Conservation (phyloP, 2,888 invertebrate species). For the Standfussiana lucernea region DNA sequence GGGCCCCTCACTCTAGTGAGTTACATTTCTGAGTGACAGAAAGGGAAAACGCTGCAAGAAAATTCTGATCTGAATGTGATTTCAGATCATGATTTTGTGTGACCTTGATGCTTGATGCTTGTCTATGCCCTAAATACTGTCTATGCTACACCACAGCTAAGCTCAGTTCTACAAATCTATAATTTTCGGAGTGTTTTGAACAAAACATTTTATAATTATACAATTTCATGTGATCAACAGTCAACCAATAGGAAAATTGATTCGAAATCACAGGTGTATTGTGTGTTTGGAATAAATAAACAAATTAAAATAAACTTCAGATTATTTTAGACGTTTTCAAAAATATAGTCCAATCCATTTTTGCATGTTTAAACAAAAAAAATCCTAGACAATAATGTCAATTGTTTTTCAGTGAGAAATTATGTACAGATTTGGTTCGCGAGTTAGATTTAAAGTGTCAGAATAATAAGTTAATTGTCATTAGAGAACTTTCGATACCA, state of each 20-base stretch:
- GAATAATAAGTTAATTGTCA: constrained; percentile 7
- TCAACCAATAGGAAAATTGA: constrained; percentile 42
- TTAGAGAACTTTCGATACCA: not conserved
- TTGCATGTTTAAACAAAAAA: not conserved
- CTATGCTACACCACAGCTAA: not conserved
- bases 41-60: too few species aligned
- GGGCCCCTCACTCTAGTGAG: too few species aligned
- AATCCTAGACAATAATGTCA: not conserved
- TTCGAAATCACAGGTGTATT: constrained; percentile 28
- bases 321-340: constrained; percentile 13
- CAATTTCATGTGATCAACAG: constrained; percentile 29
- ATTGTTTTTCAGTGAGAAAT: not conserved
- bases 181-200: constrained; percentile 30
- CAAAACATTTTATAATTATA: constrained; percentile 19
- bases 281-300: constrained; percentile 39
- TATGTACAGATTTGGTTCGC: constrained; percentile 3
- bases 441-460: not conserved
- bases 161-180: constrained; percentile 4
- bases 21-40: too few species aligned
- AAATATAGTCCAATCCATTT: constrained; percentile 20
- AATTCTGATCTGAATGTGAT: too few species aligned
- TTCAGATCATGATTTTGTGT: too few species aligned
- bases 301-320: constrained; percentile 34
- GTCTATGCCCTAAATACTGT: not conserved
- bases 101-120: too few species aligned